phyloP scores from a whole-genome alignment of 2,888 invertebrate genomes.

The Mycalesis mineus region DNA sequence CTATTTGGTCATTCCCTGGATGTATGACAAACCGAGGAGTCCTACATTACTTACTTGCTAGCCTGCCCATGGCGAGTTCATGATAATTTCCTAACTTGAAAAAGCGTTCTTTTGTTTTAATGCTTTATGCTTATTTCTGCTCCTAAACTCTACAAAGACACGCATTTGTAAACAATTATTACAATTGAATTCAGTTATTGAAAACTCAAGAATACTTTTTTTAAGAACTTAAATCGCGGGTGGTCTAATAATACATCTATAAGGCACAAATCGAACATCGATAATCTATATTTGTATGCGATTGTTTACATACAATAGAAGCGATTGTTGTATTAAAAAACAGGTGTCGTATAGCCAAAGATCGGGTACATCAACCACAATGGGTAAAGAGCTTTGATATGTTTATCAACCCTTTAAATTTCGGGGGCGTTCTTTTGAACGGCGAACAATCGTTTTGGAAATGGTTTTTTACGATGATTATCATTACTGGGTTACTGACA shows the following conservation, averaged over 20 bases:
- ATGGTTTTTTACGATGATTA: slow-evolving; percentile 63
- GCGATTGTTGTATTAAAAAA: slow-evolving; percentile 58
- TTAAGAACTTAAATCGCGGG: slow-evolving; percentile 36
- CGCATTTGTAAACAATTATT: too few species aligned
- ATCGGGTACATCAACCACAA: slow-evolving; percentile 35
- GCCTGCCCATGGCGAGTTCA: too few species aligned
- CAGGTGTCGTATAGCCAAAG: slow-evolving; percentile 60
- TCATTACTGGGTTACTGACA: slow-evolving; percentile 71
- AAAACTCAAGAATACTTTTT: not conserved
- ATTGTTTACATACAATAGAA: slow-evolving; percentile 62
- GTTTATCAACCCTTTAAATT: slow-evolving; percentile 72
- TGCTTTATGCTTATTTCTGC: too few species aligned
- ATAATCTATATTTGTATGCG: slow-evolving; percentile 66
- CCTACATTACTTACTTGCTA: too few species aligned
- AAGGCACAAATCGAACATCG: slow-evolving; percentile 50
- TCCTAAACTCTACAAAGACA: too few species aligned
- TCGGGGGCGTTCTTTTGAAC: slow-evolving; percentile 59
- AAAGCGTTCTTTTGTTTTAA: not conserved
- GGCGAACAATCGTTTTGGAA: slow-evolving; percentile 63
- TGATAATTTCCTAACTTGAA: too few species aligned
- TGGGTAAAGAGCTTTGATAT: slow-evolving; percentile 66
- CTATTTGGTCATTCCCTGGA: too few species aligned
- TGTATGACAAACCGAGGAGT: too few species aligned
- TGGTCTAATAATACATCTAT: slow-evolving; percentile 60
- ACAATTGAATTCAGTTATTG: not conserved